These are phyloP conservation scores for Agapornis roseicollis DNA, from an alignment of 2,113 vertebrate genomes.

Conservation along the genomic window DNA sequence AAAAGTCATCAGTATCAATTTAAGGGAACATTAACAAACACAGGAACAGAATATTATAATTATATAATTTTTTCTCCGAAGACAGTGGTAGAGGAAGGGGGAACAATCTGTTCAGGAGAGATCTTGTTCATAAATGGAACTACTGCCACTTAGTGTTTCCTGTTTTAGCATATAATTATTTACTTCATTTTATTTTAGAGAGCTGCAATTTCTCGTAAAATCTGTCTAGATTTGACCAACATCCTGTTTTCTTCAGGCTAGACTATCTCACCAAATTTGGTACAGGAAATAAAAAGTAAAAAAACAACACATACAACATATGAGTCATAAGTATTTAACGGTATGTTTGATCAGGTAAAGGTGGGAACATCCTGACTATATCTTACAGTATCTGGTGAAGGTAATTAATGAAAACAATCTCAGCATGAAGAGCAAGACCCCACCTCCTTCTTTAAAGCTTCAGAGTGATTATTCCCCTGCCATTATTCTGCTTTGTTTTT, in stretches of 20 bases:
- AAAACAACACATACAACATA: not conserved
- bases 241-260: slow-evolving; percentile 51
- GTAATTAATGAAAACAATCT: not conserved
- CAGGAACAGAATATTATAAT: not conserved
- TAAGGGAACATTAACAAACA: not conserved
- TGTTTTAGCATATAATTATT: slow-evolving; percentile 12
- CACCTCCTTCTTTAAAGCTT: not conserved
- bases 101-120: not conserved
- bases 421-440: not conserved
- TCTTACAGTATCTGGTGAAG: not conserved
- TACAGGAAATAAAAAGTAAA: not conserved
- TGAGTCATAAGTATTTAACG: not conserved
- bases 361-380: not conserved
- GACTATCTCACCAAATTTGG: not conserved
- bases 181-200: not conserved
- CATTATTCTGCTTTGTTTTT: not conserved
- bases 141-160: not conserved
- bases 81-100: not conserved
- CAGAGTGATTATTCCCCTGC: not conserved
- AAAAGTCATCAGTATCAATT: not conserved
- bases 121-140: not conserved
- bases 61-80: not conserved
- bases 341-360: not conserved
- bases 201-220: not conserved
- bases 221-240: not conserved